Percentiles rank a stretch among this genome's conserved stretches.
phyloP scores from a whole-genome alignment of 2,888 invertebrate species.

The Dryadula phaetusa region DNA sequence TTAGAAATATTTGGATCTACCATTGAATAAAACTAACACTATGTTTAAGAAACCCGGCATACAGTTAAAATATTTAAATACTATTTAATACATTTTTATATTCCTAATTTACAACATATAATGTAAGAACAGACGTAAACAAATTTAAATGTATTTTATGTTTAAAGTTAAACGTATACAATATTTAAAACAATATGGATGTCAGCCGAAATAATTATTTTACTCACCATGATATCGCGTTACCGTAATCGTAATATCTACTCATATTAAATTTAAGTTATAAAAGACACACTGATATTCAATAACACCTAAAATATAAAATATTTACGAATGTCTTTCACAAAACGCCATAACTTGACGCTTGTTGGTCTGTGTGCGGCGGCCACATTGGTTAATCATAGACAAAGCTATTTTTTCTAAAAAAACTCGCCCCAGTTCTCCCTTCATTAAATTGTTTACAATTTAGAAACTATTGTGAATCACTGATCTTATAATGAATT shows the following conservation, averaged over 20 bases:
- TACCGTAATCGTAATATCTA: conserved; percentile 84
- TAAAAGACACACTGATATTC: conserved; percentile 65
- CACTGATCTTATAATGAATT: not conserved
- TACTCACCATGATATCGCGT: conserved; percentile 83
- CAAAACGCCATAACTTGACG: conserved; percentile 78
- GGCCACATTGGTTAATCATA: conserved; percentile 81
- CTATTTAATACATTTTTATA: conserved; percentile 8
- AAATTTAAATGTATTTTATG: conserved; percentile 45
- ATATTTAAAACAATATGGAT: conserved; percentile 74
- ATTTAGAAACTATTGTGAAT: not conserved
- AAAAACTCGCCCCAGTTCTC: conserved; percentile 7
- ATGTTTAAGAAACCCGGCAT: conserved; percentile 16
- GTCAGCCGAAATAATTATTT: conserved; percentile 59
- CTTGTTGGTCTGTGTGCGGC: conserved; percentile 72
- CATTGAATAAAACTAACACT: conserved; percentile 15
- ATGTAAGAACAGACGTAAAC: conserved; percentile 34
- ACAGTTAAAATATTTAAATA: conserved; percentile 11
- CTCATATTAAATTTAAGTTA: conserved; percentile 76
- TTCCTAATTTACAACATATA: conserved; percentile 21
- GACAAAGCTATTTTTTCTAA: conserved; percentile 54
- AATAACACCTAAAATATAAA: conserved; percentile 56
- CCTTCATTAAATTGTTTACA: not conserved
- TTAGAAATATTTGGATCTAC: conserved; percentile 3
- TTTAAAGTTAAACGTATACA: conserved; percentile 68
- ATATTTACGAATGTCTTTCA: conserved; percentile 66